These are phyloP conservation scores for Dendroctonus valens DNA, from an alignment of 1,140 invertebrate genomes.

Conservation along the genomic window DNA sequence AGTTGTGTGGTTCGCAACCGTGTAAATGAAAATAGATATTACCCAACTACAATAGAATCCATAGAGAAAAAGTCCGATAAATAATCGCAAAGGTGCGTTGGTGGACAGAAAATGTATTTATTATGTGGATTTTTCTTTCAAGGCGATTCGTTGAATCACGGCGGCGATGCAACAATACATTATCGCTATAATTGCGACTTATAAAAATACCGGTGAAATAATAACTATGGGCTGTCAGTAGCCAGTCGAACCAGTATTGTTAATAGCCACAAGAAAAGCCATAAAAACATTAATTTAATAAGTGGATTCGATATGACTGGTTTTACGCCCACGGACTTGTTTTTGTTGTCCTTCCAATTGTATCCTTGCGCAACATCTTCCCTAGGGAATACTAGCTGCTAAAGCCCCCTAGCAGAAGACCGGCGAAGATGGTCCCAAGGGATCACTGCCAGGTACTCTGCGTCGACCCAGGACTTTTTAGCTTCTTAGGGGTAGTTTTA, in stretches of 20 bases:
- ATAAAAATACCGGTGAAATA: slow-evolving; percentile 29
- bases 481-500: no score
- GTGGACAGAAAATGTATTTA: slow-evolving; percentile 33
- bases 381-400: no score
- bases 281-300: slow-evolving; percentile 15
- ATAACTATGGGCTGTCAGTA: slow-evolving; percentile 18
- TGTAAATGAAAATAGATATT: slow-evolving; percentile 32
- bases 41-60: slow-evolving; percentile 27
- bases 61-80: slow-evolving; percentile 24
- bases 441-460: no score
- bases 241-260: slow-evolving; percentile 20
- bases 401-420: no score
- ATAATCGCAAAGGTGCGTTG: slow-evolving; percentile 26
- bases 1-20: slow-evolving; percentile 5
- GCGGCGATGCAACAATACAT: slow-evolving; percentile 6
- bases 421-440: no score
- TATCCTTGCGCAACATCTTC: no score
- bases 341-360: no score
- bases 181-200: slow-evolving; percentile 24
- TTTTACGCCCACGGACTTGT: no score
- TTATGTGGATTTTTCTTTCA: slow-evolving; percentile 32
- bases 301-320: not conserved
- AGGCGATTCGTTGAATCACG: slow-evolving; percentile 29
- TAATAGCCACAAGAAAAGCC: slow-evolving; percentile 11
- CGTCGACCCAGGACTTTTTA: no score